Evolutionary conservation across 2,113 vertebrate species (phyloP), one percentile per base, ranked within the genome.

Genomic region (Speoplatyrhinus poulsoni): DNA sequence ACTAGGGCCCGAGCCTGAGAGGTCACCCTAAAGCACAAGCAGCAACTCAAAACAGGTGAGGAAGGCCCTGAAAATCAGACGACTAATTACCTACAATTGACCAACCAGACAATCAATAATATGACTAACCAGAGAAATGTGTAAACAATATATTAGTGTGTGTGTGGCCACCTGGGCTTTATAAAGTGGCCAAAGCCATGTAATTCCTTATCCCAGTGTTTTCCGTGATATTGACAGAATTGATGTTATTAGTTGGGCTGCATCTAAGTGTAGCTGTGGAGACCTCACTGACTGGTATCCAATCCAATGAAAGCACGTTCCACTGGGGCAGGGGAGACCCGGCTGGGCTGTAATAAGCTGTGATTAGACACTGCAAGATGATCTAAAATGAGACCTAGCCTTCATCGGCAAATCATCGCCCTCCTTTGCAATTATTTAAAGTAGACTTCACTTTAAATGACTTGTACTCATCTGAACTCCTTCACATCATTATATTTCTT

Each of bases 181-280:
- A 3, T 58, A 3, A n/a, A n/a, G 9, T 47, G 62, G 62, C 58
- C 12, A n/a, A 19, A 62, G 65, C 60, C 16, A 73, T 56, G 69
- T 78, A 77, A 83, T 84, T 70, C 73, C 65, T 73, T 19, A 15
- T 65, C 62, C n/a, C 71, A 79, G 57, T 16, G 17, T 70, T 79
- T 72, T 73, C 61, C 3, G 10, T 50, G 46, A 41, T 67, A 69
- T 69, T 65, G 73, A 76, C 60, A 41, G n/a, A 56, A 83, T 84
- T 59, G 48, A 74, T 56, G 63, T 4, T 15, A 12, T 57, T 5
- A 64, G 32, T 64, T 12, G 53, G 69, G 12, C 41, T 47, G 69
- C 64, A 62, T 49, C 41, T 33, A 52, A 41, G 52, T 50, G 12
- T 32, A 12, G 52, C 64, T 17, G 17, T 46, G 60, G 32, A 71